Conservation (phyloP, 92 coral and sea anemone genomes). For the Epizoanthus illoricatus region DNA sequence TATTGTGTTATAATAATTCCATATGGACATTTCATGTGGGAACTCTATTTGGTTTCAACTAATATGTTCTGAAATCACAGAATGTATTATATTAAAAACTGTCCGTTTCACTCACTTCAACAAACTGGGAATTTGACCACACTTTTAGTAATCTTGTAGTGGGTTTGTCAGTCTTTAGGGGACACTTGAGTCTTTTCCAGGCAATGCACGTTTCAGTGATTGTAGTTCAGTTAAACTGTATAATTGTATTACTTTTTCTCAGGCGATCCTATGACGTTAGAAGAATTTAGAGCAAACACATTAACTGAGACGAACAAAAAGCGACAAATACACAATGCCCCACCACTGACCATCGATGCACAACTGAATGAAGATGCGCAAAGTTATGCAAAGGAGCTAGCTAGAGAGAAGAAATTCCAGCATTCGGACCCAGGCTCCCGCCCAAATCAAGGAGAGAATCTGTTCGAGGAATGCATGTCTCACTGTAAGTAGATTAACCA, state of each 20-base stretch:
- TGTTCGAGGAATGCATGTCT: slow-evolving; percentile 42
- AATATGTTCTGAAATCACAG: too few species aligned
- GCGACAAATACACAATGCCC: slow-evolving; percentile 42
- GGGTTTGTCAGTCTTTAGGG: too few species aligned
- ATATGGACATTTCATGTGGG: too few species aligned
- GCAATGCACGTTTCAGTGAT: too few species aligned
- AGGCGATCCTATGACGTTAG: slow-evolving; percentile 11
- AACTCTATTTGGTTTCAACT: too few species aligned
- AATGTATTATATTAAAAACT: too few species aligned
- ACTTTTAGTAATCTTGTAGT: too few species aligned
- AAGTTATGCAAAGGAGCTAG: slow-evolving; percentile 37
- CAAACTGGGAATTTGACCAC: too few species aligned
- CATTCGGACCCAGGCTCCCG: slow-evolving; percentile 40
- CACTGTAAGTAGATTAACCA: slow-evolving; percentile 27
- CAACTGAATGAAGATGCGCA: slow-evolving; percentile 37
- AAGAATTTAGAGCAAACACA: slow-evolving; percentile 32
- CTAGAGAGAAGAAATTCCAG: slow-evolving; percentile 18
- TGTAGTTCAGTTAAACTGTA: too few species aligned
- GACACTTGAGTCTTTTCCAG: too few species aligned
- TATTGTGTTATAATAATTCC: too few species aligned
- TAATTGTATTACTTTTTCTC: not conserved
- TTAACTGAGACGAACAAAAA: slow-evolving; percentile 43
- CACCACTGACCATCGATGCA: slow-evolving; percentile 33
- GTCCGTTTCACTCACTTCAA: too few species aligned
- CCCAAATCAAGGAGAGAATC: slow-evolving; percentile 48